A percentile compares a stretch with the other conserved stretches of the same genome.
Conservation (phyloP, 1,140 invertebrate genomes). For the Zaprionus capensis region DNA sequence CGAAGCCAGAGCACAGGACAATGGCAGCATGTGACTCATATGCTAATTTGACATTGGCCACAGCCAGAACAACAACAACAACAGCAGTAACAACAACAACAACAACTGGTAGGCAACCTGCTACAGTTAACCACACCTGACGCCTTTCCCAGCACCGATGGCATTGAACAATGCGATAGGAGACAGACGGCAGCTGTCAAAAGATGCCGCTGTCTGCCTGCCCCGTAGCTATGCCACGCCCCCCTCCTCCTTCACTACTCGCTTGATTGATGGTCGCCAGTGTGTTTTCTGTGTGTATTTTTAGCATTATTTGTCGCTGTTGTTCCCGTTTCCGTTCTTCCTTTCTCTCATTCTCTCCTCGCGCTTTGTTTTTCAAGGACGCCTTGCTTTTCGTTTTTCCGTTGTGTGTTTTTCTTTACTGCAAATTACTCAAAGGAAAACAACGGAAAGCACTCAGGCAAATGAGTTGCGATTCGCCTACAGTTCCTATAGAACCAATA, state of each 20-base stretch:
- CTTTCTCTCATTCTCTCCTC: background rate
- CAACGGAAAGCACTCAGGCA: conserved; percentile 77
- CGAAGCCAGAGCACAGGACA: conserved; percentile 13
- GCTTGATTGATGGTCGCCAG: conserved; percentile 31
- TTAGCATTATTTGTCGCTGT: conserved; percentile 13
- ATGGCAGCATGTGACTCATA: conserved; percentile 59
- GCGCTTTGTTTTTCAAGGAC: conserved; percentile 12
- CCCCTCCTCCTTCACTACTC: background rate
- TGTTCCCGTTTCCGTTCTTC: background rate
- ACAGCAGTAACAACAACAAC: conserved; percentile 44
- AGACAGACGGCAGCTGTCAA: conserved; percentile 34
- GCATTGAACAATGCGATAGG: conserved; percentile 30
- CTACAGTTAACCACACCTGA: conserved; percentile 58
- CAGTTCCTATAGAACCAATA: background rate
- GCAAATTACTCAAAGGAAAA: conserved; percentile 58
- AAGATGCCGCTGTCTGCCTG: background rate
- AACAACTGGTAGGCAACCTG: background rate
- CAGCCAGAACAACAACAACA: conserved; percentile 34
- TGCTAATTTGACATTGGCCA: conserved; percentile 62
- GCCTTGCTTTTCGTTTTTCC: background rate
- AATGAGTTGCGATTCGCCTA: conserved; percentile 61
- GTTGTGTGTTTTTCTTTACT: conserved; percentile 25
- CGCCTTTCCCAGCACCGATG: conserved; percentile 30
- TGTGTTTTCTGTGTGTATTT: conserved; percentile 18
- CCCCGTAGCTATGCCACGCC: background rate